Percentiles rank a stretch among this genome's conserved stretches.
Evolutionary conservation across 1,140 invertebrate species (phyloP).

Genomic region (Palaemon carinicauda): DNA sequence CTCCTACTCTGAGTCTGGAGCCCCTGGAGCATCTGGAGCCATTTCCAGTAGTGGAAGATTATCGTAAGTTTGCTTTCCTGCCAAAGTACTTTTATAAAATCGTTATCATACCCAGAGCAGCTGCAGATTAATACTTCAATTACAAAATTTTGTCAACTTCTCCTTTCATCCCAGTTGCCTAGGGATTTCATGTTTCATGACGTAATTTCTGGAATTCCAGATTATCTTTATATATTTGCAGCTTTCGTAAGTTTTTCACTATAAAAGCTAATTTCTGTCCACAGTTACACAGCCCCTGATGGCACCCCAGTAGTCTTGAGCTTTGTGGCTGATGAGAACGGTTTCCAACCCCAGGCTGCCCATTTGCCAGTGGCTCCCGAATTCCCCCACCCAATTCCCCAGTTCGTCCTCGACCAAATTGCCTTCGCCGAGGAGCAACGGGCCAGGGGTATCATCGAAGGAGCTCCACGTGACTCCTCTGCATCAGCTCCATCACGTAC

Average conservation of each 20-base stretch:
- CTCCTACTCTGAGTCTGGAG: background rate
- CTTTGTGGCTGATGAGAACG: constrained; percentile 35
- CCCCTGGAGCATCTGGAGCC: background rate
- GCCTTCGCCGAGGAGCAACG: background rate
- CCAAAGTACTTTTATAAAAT: background rate
- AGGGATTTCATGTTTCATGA: no score
- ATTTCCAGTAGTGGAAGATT: background rate
- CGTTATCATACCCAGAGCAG: no score
- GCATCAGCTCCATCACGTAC: no score
- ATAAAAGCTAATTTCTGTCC: no score
- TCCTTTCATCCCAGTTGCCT: no score
- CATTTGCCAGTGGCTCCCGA: constrained; percentile 16
- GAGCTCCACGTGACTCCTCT: no score
- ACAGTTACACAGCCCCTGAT: background rate
- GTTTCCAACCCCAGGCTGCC: constrained; percentile 19
- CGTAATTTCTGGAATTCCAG: no score
- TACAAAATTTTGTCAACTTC: background rate
- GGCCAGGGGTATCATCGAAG: no score
- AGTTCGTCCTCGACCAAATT: constrained; percentile 39
- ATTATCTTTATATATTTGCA: no score
- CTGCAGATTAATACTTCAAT: no score
- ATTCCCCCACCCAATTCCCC: constrained; percentile 30
- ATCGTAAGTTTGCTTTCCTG: background rate
- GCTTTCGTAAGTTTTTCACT: background rate
- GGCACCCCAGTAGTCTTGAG: background rate